Conservation (phyloP, 2,888 invertebrate genomes). For the Arrhopalites spinosus region DNA sequence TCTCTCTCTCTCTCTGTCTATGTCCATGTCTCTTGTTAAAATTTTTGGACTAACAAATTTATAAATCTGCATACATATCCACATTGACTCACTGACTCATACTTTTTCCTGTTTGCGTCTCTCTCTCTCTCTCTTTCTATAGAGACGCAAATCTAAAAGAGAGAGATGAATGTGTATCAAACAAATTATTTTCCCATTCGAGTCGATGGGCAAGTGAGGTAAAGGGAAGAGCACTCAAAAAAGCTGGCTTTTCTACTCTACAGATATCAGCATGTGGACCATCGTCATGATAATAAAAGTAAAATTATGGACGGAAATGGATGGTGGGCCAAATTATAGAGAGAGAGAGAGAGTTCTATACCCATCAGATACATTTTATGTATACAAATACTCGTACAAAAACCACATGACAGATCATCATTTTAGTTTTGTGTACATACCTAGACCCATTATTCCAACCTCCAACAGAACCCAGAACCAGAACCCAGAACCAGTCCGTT, state of each 20-base stretch:
- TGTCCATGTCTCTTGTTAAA: neutral
- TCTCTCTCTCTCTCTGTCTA: neutral
- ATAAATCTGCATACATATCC: neutral
- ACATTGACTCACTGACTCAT: neutral
- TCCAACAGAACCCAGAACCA: no score
- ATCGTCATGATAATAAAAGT: constrained; percentile 34
- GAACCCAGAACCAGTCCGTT: neutral
- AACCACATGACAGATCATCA: no score
- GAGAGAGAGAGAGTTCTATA: neutral
- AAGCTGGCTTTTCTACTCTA: neutral
- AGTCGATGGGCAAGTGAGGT: no score
- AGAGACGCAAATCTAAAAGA: no score
- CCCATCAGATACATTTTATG: neutral
- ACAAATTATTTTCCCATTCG: no score
- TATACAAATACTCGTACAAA: no score
- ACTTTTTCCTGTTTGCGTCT: neutral
- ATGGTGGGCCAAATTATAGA: neutral
- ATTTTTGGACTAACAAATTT: neutral
- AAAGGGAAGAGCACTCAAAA: neutral
- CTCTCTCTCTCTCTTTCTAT: neutral
- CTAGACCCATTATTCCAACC: no score
- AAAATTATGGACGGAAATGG: constrained; percentile 41
- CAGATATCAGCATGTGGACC: constrained; percentile 35
- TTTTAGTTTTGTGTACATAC: no score
- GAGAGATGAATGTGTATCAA: no score